Conservation (phyloP, 35 echinoderm and acorn worm genomes). For the Holothuria glaberrima region DNA sequence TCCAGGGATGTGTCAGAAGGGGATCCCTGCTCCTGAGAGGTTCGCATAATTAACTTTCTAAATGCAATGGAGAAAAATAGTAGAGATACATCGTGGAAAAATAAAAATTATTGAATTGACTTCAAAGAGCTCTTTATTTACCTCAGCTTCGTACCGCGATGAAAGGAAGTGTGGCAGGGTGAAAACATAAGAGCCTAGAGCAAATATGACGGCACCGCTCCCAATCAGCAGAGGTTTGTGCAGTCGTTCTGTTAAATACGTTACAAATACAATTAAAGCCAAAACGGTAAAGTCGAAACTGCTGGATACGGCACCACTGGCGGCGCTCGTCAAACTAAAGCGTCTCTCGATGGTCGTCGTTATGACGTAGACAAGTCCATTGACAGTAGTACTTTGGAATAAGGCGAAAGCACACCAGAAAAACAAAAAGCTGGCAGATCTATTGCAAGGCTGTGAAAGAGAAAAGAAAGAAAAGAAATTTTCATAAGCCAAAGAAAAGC, state of each 20-base stretch:
- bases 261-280: constrained; percentile 66
- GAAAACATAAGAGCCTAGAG: constrained; percentile 34
- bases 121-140: background rate
- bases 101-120: no score
- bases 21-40: no score
- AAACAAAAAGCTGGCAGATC: background rate
- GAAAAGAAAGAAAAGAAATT: background rate
- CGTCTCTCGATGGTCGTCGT: constrained; percentile 77
- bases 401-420: constrained; percentile 23
- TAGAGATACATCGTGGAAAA: no score
- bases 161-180: constrained; percentile 49
- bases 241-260: constrained; percentile 65
- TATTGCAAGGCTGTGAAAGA: constrained; percentile 11
- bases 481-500: no score
- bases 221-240: constrained; percentile 44
- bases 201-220: constrained; percentile 29
- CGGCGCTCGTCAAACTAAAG: constrained; percentile 69
- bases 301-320: constrained; percentile 71
- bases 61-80: no score
- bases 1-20: no score
- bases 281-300: constrained; percentile 65
- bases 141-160: background rate
- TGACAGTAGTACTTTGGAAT: constrained; percentile 74
- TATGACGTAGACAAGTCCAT: constrained; percentile 76
- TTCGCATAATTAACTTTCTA: no score